Conservation (phyloP, 1,140 invertebrate species). For the Asbolus verrucosus region DNA sequence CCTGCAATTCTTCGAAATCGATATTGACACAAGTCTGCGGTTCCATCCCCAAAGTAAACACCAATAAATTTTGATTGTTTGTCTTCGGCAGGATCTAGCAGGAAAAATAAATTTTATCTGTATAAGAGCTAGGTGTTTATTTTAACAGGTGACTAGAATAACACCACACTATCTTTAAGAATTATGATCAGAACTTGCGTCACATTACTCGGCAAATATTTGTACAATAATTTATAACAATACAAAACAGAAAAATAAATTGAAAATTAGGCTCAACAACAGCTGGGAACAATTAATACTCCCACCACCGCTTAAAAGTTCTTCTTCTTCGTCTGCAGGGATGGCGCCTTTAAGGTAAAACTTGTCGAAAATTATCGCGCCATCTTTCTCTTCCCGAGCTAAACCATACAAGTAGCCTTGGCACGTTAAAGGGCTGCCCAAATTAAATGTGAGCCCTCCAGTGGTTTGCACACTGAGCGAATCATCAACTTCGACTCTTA, state of each 20-base stretch:
- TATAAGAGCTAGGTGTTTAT: constrained; percentile 10
- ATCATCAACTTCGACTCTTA: constrained; percentile 11
- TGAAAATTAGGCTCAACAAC: not conserved
- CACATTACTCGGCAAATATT: constrained; percentile 22
- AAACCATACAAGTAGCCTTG: constrained; percentile 35
- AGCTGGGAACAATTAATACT: too few species aligned
- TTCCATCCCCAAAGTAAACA: not conserved
- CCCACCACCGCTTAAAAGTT: too few species aligned
- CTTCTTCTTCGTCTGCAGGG: not conserved
- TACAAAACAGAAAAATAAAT: not conserved
- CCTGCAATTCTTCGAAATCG: not conserved
- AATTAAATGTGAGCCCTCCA: constrained; percentile 7
- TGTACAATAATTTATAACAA: not conserved
- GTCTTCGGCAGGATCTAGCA: not conserved
- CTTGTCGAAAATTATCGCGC: not conserved
- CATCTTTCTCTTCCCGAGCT: not conserved
- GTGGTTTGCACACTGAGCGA: not conserved
- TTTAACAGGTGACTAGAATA: constrained; percentile 25
- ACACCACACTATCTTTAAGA: constrained; percentile 5
- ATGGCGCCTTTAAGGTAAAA: not conserved
- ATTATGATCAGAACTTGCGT: constrained; percentile 23
- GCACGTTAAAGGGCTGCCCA: constrained; percentile 42
- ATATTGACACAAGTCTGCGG: too few species aligned
- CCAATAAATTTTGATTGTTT: constrained; percentile 1
- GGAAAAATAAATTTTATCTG: constrained; percentile 8